Evolutionary conservation across 2,888 invertebrate genomes (phyloP), one percentile per base, ranked within the genome.

Genomic region (Mesoligia furuncula): DNA sequence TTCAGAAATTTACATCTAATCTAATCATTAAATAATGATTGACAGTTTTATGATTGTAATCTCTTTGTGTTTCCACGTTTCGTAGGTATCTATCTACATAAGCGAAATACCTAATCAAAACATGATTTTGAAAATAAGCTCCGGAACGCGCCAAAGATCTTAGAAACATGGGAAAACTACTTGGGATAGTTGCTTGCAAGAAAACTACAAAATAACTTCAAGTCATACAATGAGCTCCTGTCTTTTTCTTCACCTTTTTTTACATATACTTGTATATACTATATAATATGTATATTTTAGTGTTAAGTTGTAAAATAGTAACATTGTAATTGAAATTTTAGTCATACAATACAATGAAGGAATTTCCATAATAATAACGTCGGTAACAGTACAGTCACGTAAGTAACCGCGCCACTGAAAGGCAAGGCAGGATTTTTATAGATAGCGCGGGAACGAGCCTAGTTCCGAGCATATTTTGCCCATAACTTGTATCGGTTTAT

Each of bases 31-130:
- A n/a, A n/a, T 51, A 62, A 45, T 31, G 39, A 75, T 81, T 81
- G 79, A 75, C 75, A 67, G 51, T 54, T 81, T 39, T 66, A 9
- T 27, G 74, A 79, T 73, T 61, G 31, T 66, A 17, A 51, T 45
- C 48, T 39, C 36, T 42, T 51, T n/a, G 13, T 48, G 36, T 45
- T 70, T 62, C 54, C 51, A 80, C 27, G 39, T 69, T 39, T 20
- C 31, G n/a, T 48, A 77, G 36, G 31, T 62, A 42, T 1, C n/a
- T 59, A 27, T 27, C 42, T 39, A 17, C 54, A 6, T 31, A 9
- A 11, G 7, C 4, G 13, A 45, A 20, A 13, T 31, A n/a, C 11
- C 20, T 69, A 42, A 17, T 48, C 13, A 20, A 48, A 79, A 45
- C 13, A 24, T 39, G 20, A 24, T 67, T 45, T 24, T 57, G 4